Conservation (phyloP, 2,113 vertebrate species). For the Pyrgilauda ruficollis region DNA sequence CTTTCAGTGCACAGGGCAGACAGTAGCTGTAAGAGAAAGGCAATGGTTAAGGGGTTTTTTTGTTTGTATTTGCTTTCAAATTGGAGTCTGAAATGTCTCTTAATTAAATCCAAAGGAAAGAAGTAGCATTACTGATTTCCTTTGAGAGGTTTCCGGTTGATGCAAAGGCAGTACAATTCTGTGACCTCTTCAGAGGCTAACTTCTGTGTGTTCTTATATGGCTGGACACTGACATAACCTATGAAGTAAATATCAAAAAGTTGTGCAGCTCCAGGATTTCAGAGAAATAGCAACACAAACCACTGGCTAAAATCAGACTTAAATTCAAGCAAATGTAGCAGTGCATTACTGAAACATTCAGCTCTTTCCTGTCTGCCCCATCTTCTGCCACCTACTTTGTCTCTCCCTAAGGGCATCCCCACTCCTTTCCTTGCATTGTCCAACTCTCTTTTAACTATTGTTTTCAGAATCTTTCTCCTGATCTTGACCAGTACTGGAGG, state of each 20-base stretch:
- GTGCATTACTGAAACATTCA: neutral
- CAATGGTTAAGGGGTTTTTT: neutral
- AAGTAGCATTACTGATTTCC: conserved; percentile 14
- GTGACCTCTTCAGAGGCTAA: neutral
- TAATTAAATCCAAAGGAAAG: conserved; percentile 42
- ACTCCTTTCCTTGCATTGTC: neutral
- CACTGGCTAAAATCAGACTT: neutral
- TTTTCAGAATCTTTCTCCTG: neutral
- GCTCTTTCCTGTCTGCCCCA: neutral
- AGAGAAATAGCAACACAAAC: neutral
- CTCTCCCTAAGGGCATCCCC: neutral
- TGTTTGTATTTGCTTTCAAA: neutral
- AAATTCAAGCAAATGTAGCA: neutral
- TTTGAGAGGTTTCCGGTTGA: neutral
- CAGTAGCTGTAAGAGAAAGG: neutral
- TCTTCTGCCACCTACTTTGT: neutral
- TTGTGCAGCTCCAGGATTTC: neutral
- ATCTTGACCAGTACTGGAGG: neutral
- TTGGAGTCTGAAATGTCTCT: conserved; percentile 4
- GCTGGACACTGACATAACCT: neutral
- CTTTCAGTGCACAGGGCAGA: neutral
- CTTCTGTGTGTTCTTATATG: neutral
- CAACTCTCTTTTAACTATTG: neutral
- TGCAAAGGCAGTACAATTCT: neutral
- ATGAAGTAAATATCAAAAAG: neutral